phyloP scores from a whole-genome alignment of 2,888 invertebrate genomes.

The Anaspis maculata region DNA sequence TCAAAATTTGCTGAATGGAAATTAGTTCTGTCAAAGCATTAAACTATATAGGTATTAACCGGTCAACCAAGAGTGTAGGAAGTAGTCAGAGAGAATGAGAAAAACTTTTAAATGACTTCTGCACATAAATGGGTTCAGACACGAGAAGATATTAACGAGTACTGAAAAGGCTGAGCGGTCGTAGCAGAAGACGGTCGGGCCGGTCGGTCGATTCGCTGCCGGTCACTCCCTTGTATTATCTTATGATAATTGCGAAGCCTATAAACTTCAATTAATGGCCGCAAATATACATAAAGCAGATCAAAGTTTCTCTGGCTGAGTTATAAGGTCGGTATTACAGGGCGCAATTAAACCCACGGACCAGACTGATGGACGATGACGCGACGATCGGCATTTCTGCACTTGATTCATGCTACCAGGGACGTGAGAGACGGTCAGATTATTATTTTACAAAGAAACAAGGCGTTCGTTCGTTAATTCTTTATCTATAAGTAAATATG shows the following conservation, averaged over 20 bases:
- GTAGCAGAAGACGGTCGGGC: constrained; percentile 12
- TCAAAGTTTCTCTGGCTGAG: constrained; percentile 41
- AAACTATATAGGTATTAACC: no score
- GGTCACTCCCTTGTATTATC: constrained; percentile 42
- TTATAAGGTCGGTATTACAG: constrained; percentile 38
- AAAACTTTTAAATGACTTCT: constrained; percentile 28
- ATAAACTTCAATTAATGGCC: constrained; percentile 44
- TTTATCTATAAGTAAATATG: no score
- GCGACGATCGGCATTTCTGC: constrained; percentile 15
- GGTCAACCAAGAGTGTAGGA: constrained; percentile 34
- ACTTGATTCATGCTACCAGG: constrained; percentile 14
- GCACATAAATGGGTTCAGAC: constrained; percentile 17
- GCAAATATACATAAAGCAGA: constrained; percentile 42
- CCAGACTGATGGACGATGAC: constrained; percentile 42
- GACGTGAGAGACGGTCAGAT: no score
- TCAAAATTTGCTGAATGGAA: no score
- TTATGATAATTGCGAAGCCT: constrained; percentile 43
- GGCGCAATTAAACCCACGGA: constrained; percentile 42
- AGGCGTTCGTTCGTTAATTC: constrained; percentile 11
- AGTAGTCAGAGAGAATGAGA: constrained; percentile 31
- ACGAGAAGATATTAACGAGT: constrained; percentile 24
- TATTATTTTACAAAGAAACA: constrained; percentile 10
- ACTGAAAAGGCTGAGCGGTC: constrained; percentile 9
- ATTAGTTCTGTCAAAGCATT: no score
- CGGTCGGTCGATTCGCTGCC: constrained; percentile 23